Evolutionary conservation across 1,140 invertebrate genomes (phyloP).

Genomic region (Orussus abietinus): DNA sequence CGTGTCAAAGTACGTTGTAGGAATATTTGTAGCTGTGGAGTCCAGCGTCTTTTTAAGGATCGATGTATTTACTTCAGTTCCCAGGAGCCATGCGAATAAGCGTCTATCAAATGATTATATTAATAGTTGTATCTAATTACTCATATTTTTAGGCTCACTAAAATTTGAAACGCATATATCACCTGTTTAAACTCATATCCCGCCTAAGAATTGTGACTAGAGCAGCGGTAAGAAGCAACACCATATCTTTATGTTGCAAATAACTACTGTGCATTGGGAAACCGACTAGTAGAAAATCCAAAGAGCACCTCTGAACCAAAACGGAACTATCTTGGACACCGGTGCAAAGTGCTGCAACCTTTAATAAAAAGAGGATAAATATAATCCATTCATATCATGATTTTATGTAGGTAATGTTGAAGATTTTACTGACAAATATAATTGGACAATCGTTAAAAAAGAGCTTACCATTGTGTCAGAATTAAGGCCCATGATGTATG

Average conservation of each 20-base stretch:
- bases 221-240: conserved; percentile 73
- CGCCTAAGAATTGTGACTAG: conserved; percentile 79
- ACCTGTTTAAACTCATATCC: conserved; percentile 89
- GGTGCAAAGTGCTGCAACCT: conserved; percentile 66
- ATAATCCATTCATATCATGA: no score
- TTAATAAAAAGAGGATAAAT: conserved; percentile 14
- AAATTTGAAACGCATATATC: conserved; percentile 22
- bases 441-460: conserved; percentile 6
- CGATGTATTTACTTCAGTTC: conserved; percentile 64
- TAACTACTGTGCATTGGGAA: conserved; percentile 85
- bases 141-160: not conserved
- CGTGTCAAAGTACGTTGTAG: conserved; percentile 67
- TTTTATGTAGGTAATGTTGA: conserved; percentile 1
- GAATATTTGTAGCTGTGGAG: conserved; percentile 32
- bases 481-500: conserved; percentile 82
- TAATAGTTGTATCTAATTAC: not conserved
- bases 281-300: conserved; percentile 80
- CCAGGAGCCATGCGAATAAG: conserved; percentile 80
- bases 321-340: conserved; percentile 78
- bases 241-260: conserved; percentile 70
- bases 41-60: conserved; percentile 53
- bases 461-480: conserved; percentile 73
- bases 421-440: conserved; percentile 6
- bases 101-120: conserved; percentile 54
- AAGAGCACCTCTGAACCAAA: conserved; percentile 80